Evolutionary conservation across 2,797 vertebrate species (phyloP), one percentile per base, ranked within the genome.

Genomic region (Crypturellus tataupa): DNA sequence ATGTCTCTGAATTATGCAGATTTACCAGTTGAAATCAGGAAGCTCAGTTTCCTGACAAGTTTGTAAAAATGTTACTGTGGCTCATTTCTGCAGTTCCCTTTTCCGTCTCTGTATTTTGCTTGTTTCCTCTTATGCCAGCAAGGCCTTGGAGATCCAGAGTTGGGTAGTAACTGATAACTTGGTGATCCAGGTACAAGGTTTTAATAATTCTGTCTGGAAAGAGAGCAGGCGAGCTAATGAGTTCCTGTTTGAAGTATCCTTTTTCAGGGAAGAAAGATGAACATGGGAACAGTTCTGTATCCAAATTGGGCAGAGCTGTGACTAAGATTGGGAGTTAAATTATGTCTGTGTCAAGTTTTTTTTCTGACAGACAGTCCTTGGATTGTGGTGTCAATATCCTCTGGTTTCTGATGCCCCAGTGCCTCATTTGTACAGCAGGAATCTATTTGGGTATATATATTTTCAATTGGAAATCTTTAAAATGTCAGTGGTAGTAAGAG

Each of bases 1-100:
- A 85, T 39, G 9, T 46, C 23, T 20, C 1, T 0, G 1, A 27
- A 31, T 58, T 62, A 17, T 0, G 8, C 80, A 63, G n/a, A 55
- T 71, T 72, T 65, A 69, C 15, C 42, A 68, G 47, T 86, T 83
- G 78, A 46, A 65, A 72, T 83, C 21, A 15, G 71, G 71, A 83
- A 81, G 86, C 55, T 63, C 42, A 6, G 79, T 49, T 49, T 49
- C 24, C 49, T 25, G 53, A n/a, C 19, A 29, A n/a, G 53, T 31
- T 31, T 31, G 53, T 56, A 31, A 56, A 18, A 31, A n/a, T 31
- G 29, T 56, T 17, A 56, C 18, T 55, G 19, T n/a, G 31, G 53
- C 9, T 21, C 27, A 31, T 31, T 55, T 19, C 31, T n/a, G 29
- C 29, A 55, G 53, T n/a, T 29, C 53, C 29, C 29, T 56, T 56